phyloP scores from a whole-genome alignment of 2,113 vertebrate species.

The Morone chrysops region DNA sequence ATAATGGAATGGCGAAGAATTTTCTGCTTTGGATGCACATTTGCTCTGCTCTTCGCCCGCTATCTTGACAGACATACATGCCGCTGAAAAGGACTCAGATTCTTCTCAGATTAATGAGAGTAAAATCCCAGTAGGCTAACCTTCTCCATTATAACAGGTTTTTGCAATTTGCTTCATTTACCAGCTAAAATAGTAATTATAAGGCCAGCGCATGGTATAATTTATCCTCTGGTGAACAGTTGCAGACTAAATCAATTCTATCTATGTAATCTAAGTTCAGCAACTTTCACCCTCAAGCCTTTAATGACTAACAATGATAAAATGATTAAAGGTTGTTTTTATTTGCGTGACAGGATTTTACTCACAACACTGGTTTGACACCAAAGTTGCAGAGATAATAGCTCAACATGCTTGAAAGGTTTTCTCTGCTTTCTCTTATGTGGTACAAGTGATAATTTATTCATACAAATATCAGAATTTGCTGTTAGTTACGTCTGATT shows the following conservation, averaged over 20 bases:
- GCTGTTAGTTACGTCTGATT: conserved; percentile 20
- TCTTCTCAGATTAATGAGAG: not conserved
- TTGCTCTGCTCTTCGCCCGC: not conserved
- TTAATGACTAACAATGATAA: conserved; percentile 12
- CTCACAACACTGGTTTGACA: conserved; percentile 32
- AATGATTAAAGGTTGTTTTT: conserved; percentile 36
- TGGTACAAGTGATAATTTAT: conserved; percentile 62
- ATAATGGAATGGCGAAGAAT: not conserved
- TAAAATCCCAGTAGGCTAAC: conserved; percentile 13
- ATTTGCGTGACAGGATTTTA: conserved; percentile 30
- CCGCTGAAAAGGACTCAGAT: not conserved
- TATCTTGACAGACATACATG: not conserved
- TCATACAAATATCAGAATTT: conserved; percentile 43
- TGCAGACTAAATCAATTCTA: not conserved
- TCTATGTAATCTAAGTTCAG: not conserved
- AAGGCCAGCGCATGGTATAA: not conserved
- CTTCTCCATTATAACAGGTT: not conserved
- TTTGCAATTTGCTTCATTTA: conserved; percentile 7
- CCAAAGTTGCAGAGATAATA: conserved; percentile 42
- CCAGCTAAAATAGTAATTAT: conserved; percentile 4
- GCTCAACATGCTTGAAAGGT: conserved; percentile 40
- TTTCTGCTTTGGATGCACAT: not conserved
- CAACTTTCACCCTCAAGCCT: not conserved
- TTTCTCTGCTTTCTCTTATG: conserved; percentile 37
- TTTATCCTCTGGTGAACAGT: not conserved